These are phyloP conservation scores for Oreochromis mossambicus DNA, from an alignment of 2,797 vertebrate species.

Conservation along the genomic window DNA sequence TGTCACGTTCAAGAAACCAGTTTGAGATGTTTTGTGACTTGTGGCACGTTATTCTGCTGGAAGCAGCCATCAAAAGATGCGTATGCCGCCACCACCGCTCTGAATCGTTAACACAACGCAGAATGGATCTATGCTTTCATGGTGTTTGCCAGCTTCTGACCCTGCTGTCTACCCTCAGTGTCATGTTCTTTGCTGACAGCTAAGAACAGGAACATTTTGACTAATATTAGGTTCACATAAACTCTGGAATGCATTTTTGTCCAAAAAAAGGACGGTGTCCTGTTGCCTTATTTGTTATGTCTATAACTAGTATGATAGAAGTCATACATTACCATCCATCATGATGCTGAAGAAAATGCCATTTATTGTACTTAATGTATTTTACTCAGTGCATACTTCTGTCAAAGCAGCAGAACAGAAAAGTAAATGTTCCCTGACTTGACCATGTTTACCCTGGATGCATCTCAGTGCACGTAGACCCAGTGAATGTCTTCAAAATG, in stretches of 20 bases:
- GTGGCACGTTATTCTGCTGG: neutral
- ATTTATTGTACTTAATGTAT: neutral
- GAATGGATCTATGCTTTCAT: neutral
- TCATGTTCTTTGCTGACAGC: neutral
- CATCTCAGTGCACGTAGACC: conserved; percentile 44
- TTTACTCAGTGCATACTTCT: neutral
- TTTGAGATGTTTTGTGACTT: neutral
- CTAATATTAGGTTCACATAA: neutral
- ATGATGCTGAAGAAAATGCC: neutral
- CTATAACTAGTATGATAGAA: neutral
- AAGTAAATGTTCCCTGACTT: conserved; percentile 8
- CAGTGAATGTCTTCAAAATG: conserved; percentile 8
- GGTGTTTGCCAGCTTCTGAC: neutral
- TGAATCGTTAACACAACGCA: fast-evolving
- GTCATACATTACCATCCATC: neutral
- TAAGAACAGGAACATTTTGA: neutral
- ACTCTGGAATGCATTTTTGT: neutral
- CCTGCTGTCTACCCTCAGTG: neutral
- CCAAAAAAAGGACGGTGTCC: neutral
- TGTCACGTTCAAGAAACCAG: neutral
- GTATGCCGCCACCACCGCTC: too few species aligned
- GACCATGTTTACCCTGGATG: conserved; percentile 1
- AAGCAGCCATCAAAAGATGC: neutral
- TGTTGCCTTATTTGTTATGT: neutral
- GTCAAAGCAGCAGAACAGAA: neutral